Percentiles rank a stretch among this genome's conserved stretches.
Evolutionary conservation across 2,797 vertebrate species (phyloP).

Genomic region (Pangasius larnaudii): DNA sequence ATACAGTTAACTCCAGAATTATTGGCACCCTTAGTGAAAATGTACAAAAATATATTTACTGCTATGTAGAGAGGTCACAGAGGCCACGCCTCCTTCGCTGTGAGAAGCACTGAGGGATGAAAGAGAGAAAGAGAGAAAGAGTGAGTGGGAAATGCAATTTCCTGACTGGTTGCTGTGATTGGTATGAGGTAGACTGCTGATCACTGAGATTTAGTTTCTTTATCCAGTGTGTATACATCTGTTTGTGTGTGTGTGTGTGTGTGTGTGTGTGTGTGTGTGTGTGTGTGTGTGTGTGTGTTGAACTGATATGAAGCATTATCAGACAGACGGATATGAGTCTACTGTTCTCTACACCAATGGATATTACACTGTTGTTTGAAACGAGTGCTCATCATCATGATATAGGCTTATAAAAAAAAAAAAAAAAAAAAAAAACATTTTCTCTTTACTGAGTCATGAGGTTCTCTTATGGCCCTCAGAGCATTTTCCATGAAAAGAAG

Average conservation of each 20-base stretch:
- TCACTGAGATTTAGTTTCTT: background rate
- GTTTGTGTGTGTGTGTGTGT: constrained; percentile 36
- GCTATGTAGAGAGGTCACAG: background rate
- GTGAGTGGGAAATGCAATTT: background rate
- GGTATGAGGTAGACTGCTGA: background rate
- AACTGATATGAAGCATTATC: background rate
- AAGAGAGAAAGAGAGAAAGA: background rate
- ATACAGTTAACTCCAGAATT: background rate
- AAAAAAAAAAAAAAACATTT: background rate
- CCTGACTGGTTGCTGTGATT: background rate
- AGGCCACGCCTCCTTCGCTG: background rate
- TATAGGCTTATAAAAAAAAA: background rate
- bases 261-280: constrained; percentile 28
- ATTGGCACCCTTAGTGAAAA: background rate
- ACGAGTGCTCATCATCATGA: background rate
- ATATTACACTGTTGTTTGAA: background rate
- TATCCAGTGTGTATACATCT: background rate
- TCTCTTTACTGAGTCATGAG: background rate
- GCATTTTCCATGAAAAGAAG: background rate
- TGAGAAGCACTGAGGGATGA: too few relatives aligned
- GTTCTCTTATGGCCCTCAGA: background rate
- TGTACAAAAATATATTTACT: background rate
- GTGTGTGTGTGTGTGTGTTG: constrained; percentile 23
- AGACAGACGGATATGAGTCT: constrained; percentile 3
- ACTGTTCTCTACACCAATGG: background rate